These are phyloP conservation scores for Pelochelys cantorii DNA, from an alignment of 2,797 vertebrate species.

Conservation along the genomic window DNA sequence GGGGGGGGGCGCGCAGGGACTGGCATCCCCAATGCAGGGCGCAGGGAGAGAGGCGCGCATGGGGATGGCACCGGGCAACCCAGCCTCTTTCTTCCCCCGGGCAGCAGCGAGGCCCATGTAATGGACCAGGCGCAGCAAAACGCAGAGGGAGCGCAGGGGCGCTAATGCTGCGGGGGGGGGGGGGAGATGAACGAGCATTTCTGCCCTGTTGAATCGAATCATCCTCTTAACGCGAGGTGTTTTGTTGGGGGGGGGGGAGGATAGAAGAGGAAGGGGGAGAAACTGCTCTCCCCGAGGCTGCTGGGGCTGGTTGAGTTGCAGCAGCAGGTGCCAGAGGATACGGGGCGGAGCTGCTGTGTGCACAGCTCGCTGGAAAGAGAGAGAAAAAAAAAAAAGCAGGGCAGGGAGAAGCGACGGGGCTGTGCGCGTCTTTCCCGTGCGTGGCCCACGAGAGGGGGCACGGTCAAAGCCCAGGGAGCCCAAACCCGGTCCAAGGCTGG, in stretches of 20 bases:
- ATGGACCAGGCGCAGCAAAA: too few species aligned
- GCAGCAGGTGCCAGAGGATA: slow-evolving; percentile 63
- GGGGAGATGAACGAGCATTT: background rate
- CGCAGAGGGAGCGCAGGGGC: too few species aligned
- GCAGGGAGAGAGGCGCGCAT: background rate
- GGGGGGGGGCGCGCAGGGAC: background rate
- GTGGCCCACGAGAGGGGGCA: too few species aligned
- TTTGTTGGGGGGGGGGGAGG: rapidly evolving
- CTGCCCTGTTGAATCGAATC: background rate
- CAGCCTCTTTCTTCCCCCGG: too few species aligned
- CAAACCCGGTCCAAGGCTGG: background rate
- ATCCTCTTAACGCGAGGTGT: background rate
- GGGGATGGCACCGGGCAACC: background rate
- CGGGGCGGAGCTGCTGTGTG: background rate
- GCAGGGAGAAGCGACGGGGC: too few species aligned
- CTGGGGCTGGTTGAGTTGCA: slow-evolving; percentile 51
- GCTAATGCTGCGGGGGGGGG: background rate
- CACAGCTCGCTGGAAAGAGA: background rate
- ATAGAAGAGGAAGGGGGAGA: background rate
- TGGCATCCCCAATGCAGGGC: background rate
- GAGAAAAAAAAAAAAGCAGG: background rate
- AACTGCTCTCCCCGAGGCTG: background rate
- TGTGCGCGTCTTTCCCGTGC: background rate
- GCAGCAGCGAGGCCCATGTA: background rate
- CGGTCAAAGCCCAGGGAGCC: too few species aligned